These are phyloP conservation scores for Danio kyathit DNA, from an alignment of 2,797 vertebrate genomes.

Conservation along the genomic window DNA sequence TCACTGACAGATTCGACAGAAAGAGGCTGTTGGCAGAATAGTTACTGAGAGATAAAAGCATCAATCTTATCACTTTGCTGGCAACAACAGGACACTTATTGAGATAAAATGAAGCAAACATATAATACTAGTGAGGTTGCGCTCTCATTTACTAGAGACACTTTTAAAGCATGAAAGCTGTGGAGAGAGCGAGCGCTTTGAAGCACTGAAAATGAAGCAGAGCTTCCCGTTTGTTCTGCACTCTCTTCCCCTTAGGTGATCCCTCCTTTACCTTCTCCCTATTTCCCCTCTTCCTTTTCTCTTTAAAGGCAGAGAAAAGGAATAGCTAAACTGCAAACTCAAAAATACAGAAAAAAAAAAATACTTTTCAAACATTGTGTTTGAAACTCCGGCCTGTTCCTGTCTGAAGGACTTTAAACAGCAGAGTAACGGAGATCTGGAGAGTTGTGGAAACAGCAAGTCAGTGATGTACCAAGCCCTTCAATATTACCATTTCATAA, in stretches of 20 bases:
- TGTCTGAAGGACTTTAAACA: slow-evolving; percentile 29
- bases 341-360: slow-evolving; percentile 27
- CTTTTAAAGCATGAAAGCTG: slow-evolving; percentile 27
- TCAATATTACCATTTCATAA: slow-evolving; percentile 18
- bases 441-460: slow-evolving; percentile 17
- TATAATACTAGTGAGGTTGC: slow-evolving; percentile 5
- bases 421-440: slow-evolving; percentile 10
- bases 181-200: slow-evolving; percentile 49
- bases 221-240: slow-evolving; percentile 50
- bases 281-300: slow-evolving; percentile 57
- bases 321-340: slow-evolving; percentile 35
- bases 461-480: slow-evolving; percentile 14
- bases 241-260: slow-evolving; percentile 57
- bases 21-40: slow-evolving; percentile 7
- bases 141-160: slow-evolving; percentile 26
- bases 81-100: slow-evolving; percentile 13
- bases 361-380: slow-evolving; percentile 33
- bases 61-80: slow-evolving; percentile 7
- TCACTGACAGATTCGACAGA: not conserved
- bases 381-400: slow-evolving; percentile 31
- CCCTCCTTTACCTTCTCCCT: slow-evolving; percentile 56
- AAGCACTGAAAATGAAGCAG: slow-evolving; percentile 59
- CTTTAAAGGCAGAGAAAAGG: slow-evolving; percentile 64
- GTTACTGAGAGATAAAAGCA: slow-evolving; percentile 13
- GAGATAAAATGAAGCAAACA: slow-evolving; percentile 37